Percentiles rank a stretch among this genome's conserved stretches.
Conservation (phyloP, 1,140 invertebrate genomes). For the Antheraea pernyi region DNA sequence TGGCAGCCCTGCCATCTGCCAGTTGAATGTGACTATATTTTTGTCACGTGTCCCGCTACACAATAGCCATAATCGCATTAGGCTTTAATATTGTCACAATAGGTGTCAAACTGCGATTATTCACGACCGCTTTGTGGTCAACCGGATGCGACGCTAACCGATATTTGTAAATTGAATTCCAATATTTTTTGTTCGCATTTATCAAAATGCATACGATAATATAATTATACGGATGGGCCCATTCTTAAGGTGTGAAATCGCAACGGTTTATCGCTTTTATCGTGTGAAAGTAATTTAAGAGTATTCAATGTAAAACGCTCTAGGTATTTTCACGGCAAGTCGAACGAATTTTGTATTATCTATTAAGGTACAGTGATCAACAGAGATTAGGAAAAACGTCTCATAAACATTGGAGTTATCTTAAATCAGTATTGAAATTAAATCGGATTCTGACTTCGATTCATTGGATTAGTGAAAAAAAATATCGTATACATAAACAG, state of each 20-base stretch:
- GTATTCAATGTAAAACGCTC: neutral
- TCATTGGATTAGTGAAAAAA: neutral
- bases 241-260: neutral
- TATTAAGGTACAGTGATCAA: neutral
- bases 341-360: neutral
- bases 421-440: neutral
- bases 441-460: neutral
- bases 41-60: constrained; percentile 55
- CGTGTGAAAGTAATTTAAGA: neutral
- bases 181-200: constrained; percentile 9
- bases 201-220: constrained; percentile 2
- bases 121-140: constrained; percentile 50
- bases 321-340: neutral
- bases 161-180: constrained; percentile 10
- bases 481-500: neutral
- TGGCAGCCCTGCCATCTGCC: constrained; percentile 55
- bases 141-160: constrained; percentile 14
- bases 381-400: neutral
- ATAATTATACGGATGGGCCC: neutral
- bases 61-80: constrained; percentile 59
- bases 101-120: constrained; percentile 61
- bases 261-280: neutral
- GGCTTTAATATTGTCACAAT: constrained; percentile 62
- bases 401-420: constrained; percentile 1
- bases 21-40: constrained; percentile 35